phyloP scores from a whole-genome alignment of 1,140 invertebrate genomes.

The Eriocheir sinensis region DNA sequence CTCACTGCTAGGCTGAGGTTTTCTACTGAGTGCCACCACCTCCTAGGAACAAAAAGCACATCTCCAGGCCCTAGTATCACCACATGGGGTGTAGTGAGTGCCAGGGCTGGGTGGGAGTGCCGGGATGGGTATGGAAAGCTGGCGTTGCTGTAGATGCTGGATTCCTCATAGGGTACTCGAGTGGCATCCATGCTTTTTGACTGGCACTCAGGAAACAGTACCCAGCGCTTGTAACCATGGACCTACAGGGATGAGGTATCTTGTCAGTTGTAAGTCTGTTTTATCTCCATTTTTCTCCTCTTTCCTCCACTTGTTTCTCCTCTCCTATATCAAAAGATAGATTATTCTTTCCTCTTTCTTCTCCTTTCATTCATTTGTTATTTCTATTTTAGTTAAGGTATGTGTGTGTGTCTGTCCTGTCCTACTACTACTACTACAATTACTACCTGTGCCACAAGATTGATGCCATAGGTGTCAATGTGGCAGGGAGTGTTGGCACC shows the following conservation, averaged over 20 bases:
- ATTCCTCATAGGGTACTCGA: constrained; percentile 97
- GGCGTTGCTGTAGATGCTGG: constrained; percentile 93
- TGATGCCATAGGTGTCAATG: constrained; percentile 96
- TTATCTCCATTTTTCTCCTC: no score
- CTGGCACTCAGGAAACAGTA: constrained; percentile 93
- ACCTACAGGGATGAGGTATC: no score
- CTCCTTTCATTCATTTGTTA: no score
- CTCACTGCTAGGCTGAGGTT: constrained; percentile 88
- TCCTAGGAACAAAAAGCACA: constrained; percentile 92
- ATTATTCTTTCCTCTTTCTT: no score
- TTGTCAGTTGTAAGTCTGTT: no score
- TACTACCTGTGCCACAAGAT: constrained; percentile 94
- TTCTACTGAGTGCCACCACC: constrained; percentile 99
- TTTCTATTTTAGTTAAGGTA: no score
- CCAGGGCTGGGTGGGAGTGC: constrained; percentile 81
- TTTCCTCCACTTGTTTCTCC: no score
- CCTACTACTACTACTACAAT: no score
- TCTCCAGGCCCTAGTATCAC: constrained; percentile 91
- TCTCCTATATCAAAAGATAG: no score
- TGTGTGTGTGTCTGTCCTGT: no score
- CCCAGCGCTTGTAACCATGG: constrained; percentile 94
- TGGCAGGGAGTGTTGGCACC: constrained; percentile 96
- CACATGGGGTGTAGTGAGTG: constrained; percentile 83
- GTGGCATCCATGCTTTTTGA: constrained; percentile 88
- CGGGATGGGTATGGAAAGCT: constrained; percentile 84